Base-by-base conservation (phyloP, 2,888 invertebrate species). In the Opisthograptis luteolata region DNA sequence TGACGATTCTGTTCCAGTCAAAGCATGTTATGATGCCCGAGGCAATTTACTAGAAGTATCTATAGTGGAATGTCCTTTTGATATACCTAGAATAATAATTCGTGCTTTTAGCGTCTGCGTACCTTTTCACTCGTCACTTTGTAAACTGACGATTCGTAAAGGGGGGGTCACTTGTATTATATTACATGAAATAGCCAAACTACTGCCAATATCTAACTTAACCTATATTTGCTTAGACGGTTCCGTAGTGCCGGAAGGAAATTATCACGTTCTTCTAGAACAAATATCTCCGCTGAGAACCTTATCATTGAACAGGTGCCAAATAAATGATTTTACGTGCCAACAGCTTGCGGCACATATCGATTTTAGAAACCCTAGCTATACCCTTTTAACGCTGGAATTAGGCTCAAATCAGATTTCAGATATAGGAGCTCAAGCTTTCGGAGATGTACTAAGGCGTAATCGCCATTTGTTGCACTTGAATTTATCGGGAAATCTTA, bases 151-250 rank as follows among this genome's bases (percentile, higher is more conserved):
- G 1, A 66, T 82, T 12, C 57, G 52, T 7, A 70, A 58, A 37
- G 60, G 64, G 7, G 58, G 64, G 3, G 45, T 82, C 0, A 58
- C 62, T 12, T n/a, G 49, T 2, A 2, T 12, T 9, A 20, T 67
- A 5, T 8, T 84, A 2, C 34, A 64, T 22, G 79, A 81, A 48
- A 69, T 84, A 1, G 53, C 58, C 2, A 75, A 73, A 51, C 56
- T 81, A 10, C 53, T 84, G 1, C 70, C 70, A 0, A 60, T 64
- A 55, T 82, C 84, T 2, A 75, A 74, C 42, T 57, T 85, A 39
- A 76, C 76, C 1, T 75, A 83, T n/a, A 32, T 85, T 13, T 73
- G 70, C 51, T 61, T 84, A 0, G 84, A 85, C 37, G 73, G 73
- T 32, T 67, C 70, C 2, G 44, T 45, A 44, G 56, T 83, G 0